Percentiles rank a stretch among this genome's conserved stretches.
Conservation (phyloP, 2,113 vertebrate species). For the Himantopus leucocephalus region DNA sequence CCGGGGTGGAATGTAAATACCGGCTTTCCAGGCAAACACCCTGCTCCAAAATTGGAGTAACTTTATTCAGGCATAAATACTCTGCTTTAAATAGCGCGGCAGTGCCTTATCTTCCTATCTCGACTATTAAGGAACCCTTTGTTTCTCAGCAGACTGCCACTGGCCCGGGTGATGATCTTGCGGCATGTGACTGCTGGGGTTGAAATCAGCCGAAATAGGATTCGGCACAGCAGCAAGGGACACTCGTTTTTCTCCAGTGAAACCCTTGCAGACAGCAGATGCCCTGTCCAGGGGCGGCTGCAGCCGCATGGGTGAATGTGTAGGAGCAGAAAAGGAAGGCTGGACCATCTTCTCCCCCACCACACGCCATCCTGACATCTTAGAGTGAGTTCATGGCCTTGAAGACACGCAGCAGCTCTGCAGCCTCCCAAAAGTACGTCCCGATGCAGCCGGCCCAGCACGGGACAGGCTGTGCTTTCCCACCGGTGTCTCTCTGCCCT, state of each 20-base stretch:
- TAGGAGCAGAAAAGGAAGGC: not conserved
- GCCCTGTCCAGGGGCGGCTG: not conserved
- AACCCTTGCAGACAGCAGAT: not conserved
- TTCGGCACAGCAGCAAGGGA: not conserved
- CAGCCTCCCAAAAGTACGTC: not conserved
- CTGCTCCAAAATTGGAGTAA: not conserved
- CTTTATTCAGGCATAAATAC: constrained; percentile 2
- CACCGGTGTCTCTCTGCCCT: not conserved
- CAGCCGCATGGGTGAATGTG: not conserved
- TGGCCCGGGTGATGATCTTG: not conserved
- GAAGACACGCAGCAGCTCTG: not conserved
- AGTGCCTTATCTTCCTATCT: not conserved
- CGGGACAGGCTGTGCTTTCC: not conserved
- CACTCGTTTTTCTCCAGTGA: not conserved
- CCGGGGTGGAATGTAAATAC: constrained; percentile 53
- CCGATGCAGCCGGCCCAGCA: no score
- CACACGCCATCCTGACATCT: not conserved
- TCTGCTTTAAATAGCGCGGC: not conserved
- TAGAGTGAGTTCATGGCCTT: not conserved
- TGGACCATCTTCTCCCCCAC: not conserved
- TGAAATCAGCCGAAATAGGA: accelerated
- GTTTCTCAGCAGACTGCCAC: constrained; percentile 2
- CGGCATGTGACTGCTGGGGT: not conserved
- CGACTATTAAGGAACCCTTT: not conserved
- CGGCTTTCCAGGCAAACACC: constrained; percentile 1